These are phyloP conservation scores for Apodemia hepburni DNA, from an alignment of 2,888 invertebrate species.

Conservation along the genomic window DNA sequence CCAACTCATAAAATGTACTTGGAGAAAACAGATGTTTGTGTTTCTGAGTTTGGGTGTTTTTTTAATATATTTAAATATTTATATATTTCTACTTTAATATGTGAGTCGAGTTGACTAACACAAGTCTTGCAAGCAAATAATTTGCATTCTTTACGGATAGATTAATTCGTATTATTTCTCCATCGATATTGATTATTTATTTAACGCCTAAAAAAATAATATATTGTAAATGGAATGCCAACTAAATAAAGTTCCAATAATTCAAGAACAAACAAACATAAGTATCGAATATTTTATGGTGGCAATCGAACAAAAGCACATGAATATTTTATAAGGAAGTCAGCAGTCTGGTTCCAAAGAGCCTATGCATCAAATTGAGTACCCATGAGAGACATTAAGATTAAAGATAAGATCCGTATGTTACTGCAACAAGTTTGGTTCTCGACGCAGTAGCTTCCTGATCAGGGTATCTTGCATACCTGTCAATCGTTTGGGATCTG, in stretches of 20 bases:
- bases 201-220: too few species aligned
- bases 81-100: too few species aligned
- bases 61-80: too few species aligned
- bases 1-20: too few species aligned
- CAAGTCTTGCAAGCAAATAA: too few species aligned
- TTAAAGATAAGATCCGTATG: constrained; percentile 8
- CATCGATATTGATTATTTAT: too few species aligned
- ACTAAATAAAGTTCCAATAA: neutral
- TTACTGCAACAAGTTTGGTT: constrained; percentile 9
- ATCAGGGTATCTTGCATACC: neutral
- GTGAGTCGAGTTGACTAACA: too few species aligned
- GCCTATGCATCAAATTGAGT: constrained; percentile 12
- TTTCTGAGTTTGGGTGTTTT: too few species aligned
- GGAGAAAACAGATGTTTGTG: too few species aligned
- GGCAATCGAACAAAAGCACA: constrained; percentile 4
- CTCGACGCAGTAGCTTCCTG: constrained; percentile 3
- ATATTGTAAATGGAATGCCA: neutral
- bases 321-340: constrained; percentile 12
- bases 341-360: neutral
- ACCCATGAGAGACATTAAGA: constrained; percentile 9
- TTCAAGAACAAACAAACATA: neutral
- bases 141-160: too few species aligned
- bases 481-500: neutral
- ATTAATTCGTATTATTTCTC: too few species aligned
- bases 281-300: neutral